Conservation (phyloP, 1,140 invertebrate species). For the Halictus rubicundus region DNA sequence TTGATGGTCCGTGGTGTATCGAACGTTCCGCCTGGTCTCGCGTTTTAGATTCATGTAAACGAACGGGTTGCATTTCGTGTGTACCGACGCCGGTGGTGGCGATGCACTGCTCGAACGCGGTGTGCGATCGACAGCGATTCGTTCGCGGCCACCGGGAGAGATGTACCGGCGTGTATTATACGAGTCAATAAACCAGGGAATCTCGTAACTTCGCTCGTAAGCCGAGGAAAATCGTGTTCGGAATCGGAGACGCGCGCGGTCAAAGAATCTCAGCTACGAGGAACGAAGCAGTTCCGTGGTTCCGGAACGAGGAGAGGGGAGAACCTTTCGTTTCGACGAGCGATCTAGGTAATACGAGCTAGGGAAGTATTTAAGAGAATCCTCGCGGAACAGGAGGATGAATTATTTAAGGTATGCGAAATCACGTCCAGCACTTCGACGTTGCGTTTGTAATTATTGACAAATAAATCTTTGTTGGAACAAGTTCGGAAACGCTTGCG, state of each 20-base stretch:
- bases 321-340: neutral
- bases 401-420: constrained; percentile 2
- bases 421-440: neutral
- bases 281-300: constrained; percentile 18
- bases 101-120: constrained; percentile 3
- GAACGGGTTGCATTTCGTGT: constrained; percentile 4
- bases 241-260: neutral
- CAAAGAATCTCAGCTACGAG: neutral
- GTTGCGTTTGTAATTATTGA: constrained; percentile 8
- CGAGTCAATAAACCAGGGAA: constrained; percentile 19
- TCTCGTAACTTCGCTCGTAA: neutral
- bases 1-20: constrained; percentile 14
- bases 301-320: neutral
- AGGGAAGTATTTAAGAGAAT: too few species aligned
- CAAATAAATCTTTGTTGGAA: constrained; percentile 7
- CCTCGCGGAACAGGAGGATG: too few species aligned
- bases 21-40: constrained; percentile 28
- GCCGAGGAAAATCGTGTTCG: neutral
- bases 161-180: constrained; percentile 28
- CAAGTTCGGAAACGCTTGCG: neutral
- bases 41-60: constrained; percentile 32
- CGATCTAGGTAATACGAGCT: too few species aligned
- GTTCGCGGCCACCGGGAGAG: constrained; percentile 3
- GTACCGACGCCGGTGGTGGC: neutral
- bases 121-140: constrained; percentile 9